Evolutionary conservation across 2,113 vertebrate genomes (phyloP), one percentile per base, ranked within the genome.

Genomic region (Anguilla rostrata): DNA sequence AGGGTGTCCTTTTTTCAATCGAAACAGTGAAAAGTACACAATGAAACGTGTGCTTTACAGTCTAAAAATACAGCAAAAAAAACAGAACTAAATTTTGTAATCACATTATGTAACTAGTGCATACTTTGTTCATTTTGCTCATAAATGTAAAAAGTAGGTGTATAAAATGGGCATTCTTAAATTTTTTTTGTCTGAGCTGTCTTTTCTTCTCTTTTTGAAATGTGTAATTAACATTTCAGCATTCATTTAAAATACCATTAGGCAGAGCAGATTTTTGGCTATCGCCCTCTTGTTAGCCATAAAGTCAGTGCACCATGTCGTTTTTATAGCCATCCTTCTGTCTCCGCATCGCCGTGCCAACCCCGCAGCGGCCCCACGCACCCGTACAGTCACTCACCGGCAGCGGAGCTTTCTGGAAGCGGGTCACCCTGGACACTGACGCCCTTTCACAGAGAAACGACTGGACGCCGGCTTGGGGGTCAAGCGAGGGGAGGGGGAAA

Each of bases 381-480:
- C 40, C 43, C 43, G 22, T 83, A 26, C 49, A 41, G 78, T 89
- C 84, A 87, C 88, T 87, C 78, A 89, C 88, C 86, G 14, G 26
- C 29, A 40, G 26, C 81, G 71, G 88, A 88, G 82, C 90, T 53
- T 87, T 78, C 82, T 84, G 87, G 80, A 88, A 83, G 34, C 85
- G 83, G 82, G 81, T 81, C 84, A 88, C 90, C 89, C 89, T 88
- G 43, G 86, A 71, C 15, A 57, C 14, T 26, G 79, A 84, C 88
- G 88, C 90, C 87, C 92, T 91, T 89, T 91, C 91, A 90, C 91
- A 89, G 78, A 78, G 29, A 81, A 71, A 46, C 87, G 88, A 78
- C 89, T 83, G 89, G 56, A 84, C 11, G 49, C 12, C 11, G 49
- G 49, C 9, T 14, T 12, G 87, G 84, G 91, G 81, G 90, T 60